Base-by-base conservation (phyloP, 2,113 vertebrate species). In the Dipodomys spectabilis region DNA sequence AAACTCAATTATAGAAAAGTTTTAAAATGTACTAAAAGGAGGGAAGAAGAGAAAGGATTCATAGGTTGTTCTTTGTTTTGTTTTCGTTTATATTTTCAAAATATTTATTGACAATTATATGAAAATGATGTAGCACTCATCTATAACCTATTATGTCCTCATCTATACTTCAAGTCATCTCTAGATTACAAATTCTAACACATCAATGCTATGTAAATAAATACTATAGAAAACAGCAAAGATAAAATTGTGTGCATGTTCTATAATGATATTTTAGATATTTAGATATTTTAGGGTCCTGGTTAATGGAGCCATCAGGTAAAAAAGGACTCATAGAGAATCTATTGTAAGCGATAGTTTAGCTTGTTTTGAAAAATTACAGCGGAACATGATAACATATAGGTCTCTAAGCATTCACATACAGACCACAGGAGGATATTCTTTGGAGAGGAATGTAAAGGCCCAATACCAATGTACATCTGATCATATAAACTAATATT, bases 31-130 rank as follows among this genome's bases (percentile, higher is more conserved):
- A 9, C 0, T 18, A 90, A 81, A n/a, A 68, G 23, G 27, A 57
- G 15, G 1, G 62, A 64, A 0, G 5, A 74, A 10, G 82, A 22
- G 5, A 30, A 6, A 75, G 18, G 10, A 44, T 64, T 91, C 22
- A 25, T 79, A 28, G 28, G 5, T n/a, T 16, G 74, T 2, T 32
- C 62, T 88, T 79, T 49, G 39, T 45, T 64, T 49, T 62, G 16
- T 49, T 69, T 88, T 75, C 6, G 68, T 90, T 88, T 86, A 4
- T 4, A n/a, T 91, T 88, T 94, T 79, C 12, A 30, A 85, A 90
- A 82, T 65, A 28, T 19, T 73, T 84, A 68, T 72, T 72, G 20
- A 74, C 12, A 39, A 39, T 39, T 39, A 39, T 39, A 72, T 18
- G 27, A 86, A 62, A 64, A 73, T 22, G 12, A 53, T 2, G 1